Conservation (phyloP, 2,888 invertebrate species). For the Rhimphoctona megacephalus region DNA sequence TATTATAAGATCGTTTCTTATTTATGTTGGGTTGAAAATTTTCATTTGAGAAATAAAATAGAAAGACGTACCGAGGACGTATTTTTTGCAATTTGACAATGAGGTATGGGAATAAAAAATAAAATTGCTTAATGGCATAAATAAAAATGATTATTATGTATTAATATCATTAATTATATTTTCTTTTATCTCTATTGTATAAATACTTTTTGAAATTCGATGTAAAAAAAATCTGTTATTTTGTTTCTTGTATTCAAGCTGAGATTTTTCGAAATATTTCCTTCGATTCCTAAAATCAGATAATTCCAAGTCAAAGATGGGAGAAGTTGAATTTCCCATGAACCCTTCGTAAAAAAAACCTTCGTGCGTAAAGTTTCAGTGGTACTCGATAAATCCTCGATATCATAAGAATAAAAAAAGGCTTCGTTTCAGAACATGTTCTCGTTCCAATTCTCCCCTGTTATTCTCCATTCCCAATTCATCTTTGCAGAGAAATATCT, state of each 20-base stretch:
- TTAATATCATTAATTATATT: too few species aligned
- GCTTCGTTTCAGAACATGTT: conserved; percentile 9
- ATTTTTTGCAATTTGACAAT: too few species aligned
- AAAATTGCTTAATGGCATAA: not conserved
- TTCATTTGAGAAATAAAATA: not conserved
- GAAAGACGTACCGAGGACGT: not conserved
- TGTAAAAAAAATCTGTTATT: too few species aligned
- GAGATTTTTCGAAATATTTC: not conserved
- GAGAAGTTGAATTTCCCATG: conserved; percentile 7
- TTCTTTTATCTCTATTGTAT: too few species aligned
- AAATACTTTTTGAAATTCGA: too few species aligned
- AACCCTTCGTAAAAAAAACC: not conserved
- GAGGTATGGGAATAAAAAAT: too few species aligned
- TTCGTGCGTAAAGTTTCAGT: not conserved
- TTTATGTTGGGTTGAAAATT: not conserved
- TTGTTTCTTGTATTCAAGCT: too few species aligned
- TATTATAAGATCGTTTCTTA: not conserved
- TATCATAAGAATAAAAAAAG: not conserved
- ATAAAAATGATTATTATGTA: not conserved
- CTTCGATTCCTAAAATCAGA: not conserved
- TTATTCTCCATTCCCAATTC: not conserved
- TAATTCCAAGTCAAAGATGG: not conserved
- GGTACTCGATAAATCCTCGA: conserved; percentile 26
- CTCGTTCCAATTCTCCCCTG: conserved; percentile 10
- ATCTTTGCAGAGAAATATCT: conserved; percentile 16